A percentile compares a stretch with the other conserved stretches of the same genome.
Evolutionary conservation across 2,113 vertebrate species (phyloP).

Genomic region (Aphelocoma coerulescens): DNA sequence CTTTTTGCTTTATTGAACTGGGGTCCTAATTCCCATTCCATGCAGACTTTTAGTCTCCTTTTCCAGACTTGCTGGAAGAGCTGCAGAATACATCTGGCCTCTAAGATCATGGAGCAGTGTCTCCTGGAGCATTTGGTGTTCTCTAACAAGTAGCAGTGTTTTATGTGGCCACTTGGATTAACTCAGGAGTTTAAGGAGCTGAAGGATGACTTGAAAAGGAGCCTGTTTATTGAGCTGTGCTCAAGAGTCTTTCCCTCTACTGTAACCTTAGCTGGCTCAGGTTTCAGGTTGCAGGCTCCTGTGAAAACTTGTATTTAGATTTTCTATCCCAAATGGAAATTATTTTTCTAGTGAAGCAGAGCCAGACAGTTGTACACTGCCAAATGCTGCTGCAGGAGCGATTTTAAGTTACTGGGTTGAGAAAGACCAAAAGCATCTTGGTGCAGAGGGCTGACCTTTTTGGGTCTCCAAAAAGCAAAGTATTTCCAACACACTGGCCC

Average conservation of each 20-base stretch:
- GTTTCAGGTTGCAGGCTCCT: background rate
- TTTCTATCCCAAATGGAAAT: slow-evolving; percentile 10
- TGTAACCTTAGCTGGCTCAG: background rate
- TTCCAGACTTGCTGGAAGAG: slow-evolving; percentile 13
- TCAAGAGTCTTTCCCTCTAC: background rate
- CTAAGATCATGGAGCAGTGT: background rate
- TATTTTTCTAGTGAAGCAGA: background rate
- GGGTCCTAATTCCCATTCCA: background rate
- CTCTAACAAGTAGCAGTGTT: background rate
- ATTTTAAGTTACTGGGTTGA: background rate
- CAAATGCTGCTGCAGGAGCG: background rate
- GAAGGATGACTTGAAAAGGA: background rate
- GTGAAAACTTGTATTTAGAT: slow-evolving; percentile 20
- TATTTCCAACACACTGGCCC: background rate
- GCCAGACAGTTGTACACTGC: background rate
- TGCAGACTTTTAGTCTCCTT: background rate
- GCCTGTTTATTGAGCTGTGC: background rate
- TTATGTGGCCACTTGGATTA: background rate
- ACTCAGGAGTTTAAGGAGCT: background rate
- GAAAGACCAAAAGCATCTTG: background rate
- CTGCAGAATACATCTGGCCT: background rate
- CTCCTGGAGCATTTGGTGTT: background rate
- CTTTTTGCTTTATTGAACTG: background rate
- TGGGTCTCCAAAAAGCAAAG: background rate
- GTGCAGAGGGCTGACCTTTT: background rate